A percentile compares a stretch with the other conserved stretches of the same genome.
phyloP scores from a whole-genome alignment of 2,113 vertebrate genomes.

The Poeciliopsis retropinna region DNA sequence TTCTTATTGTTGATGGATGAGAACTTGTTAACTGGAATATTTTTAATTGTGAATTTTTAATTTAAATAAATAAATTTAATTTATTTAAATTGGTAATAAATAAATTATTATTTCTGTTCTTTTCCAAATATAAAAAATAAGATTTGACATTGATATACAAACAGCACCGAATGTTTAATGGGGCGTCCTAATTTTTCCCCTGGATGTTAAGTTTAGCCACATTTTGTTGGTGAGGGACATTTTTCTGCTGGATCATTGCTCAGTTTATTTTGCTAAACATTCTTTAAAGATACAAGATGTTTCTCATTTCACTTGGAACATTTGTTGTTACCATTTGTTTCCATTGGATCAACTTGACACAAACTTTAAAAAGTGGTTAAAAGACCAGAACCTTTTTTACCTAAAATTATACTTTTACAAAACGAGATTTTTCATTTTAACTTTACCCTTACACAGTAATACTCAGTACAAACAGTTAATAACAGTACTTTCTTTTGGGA shows the following conservation, averaged over 20 bases:
- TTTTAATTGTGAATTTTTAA: not conserved
- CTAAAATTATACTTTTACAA: too few species aligned
- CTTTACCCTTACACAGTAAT: not conserved
- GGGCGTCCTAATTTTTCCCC: not conserved
- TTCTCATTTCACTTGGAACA: constrained; percentile 2
- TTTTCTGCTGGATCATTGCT: not conserved
- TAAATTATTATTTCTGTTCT: too few species aligned
- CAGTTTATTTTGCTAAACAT: not conserved
- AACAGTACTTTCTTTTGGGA: not conserved
- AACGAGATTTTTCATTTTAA: not conserved
- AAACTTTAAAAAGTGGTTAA: too few species aligned
- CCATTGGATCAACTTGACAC: not conserved
- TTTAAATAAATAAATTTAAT: too few species aligned
- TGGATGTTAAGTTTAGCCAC: not conserved
- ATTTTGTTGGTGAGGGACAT: not conserved
- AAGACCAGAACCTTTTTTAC: too few species aligned
- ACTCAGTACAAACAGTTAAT: constrained; percentile 1
- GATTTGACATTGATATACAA: too few species aligned
- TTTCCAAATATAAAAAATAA: too few species aligned
- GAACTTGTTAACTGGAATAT: not conserved
- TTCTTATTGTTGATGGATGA: not conserved
- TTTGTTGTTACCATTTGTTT: not conserved
- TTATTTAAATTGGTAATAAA: too few species aligned
- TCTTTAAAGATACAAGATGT: not conserved
- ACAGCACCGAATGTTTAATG: too few species aligned